Base-by-base conservation (phyloP, 2,113 vertebrate species). In the Phocoena phocoena region DNA sequence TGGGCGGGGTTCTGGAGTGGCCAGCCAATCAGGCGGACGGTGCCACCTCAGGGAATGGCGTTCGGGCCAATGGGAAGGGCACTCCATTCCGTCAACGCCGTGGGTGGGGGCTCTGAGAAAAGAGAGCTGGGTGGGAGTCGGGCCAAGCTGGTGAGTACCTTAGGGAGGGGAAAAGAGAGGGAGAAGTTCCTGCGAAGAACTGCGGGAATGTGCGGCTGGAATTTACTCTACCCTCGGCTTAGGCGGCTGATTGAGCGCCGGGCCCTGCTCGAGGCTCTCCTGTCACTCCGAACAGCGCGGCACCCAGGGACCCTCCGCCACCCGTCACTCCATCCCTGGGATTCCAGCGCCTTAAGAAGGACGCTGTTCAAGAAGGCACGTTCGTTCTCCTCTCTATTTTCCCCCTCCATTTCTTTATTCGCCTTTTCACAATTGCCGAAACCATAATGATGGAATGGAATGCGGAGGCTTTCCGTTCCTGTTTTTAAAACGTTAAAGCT, bases 151-250 rank as follows among this genome's bases (percentile, higher is more conserved):
- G 44, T 81, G 98, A 18, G 93, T 73, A 90, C 97, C 97, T 95
- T 7, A 50, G 96, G 97, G 97, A 97, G 93, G 79, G 65, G 91
- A 50, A 6, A 36, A 84, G 82, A 80, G 93, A 77, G 65, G 23
- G 96, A 83, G 97, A 98, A 98, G 98, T 97, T 97, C 95, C 84
- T 55, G 50, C 4, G 95, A 84, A 98, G 95, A 96, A 97, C 97
- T 97, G 98, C 92, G 98, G 98, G 98, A 98, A 98, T 98, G 98
- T 95, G 97, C 87, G 76, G 73, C 88, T 81, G 95, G 94, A 87
- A 93, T 93, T 20, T 94, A 1, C 83, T 50, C 84, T 53, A 13
- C 41, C 4, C 4, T 8, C 13, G n/a, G 47, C 67, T 71, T 13
- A 7, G 63, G 83, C 85, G 77, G 68, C 91, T 2, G 47, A 17